A percentile compares a stretch with the other conserved stretches of the same genome.
phyloP scores from a whole-genome alignment of 2,797 vertebrate species.

The Pygocentrus nattereri region DNA sequence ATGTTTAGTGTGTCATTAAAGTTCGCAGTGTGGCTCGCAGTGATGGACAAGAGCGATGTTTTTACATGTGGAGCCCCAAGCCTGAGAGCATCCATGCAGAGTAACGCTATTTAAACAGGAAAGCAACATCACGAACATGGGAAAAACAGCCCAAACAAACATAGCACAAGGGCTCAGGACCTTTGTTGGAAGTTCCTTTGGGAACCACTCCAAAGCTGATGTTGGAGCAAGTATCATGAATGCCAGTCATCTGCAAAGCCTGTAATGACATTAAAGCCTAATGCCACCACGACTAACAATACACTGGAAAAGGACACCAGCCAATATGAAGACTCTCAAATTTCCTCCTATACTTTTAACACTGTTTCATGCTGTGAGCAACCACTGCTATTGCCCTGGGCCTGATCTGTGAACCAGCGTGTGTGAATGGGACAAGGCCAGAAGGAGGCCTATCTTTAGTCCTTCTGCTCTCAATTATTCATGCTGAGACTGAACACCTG shows the following conservation, averaged over 20 bases:
- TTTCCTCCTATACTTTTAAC: not conserved
- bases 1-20: conserved; percentile 33
- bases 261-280: conserved; percentile 12
- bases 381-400: not conserved
- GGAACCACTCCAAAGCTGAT: conserved; percentile 15
- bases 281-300: conserved; percentile 13
- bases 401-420: not conserved
- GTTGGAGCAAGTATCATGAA: conserved; percentile 25
- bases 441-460: conserved; percentile 49
- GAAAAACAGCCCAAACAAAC: conserved; percentile 28
- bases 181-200: conserved; percentile 10
- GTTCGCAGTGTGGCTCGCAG: conserved; percentile 24
- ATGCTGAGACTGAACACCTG: conserved; percentile 68
- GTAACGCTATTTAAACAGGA: conserved; percentile 42
- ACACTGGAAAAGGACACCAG: not conserved
- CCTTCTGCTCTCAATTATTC: conserved; percentile 76
- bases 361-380: not conserved
- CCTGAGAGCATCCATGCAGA: conserved; percentile 3
- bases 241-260: not conserved
- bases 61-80: conserved; percentile 20
- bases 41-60: conserved; percentile 26
- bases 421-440: conserved; percentile 36
- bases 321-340: conserved; percentile 9
- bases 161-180: not conserved
- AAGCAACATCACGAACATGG: conserved; percentile 9